These are phyloP conservation scores for Catharus minimus DNA, from an alignment of 2,113 vertebrate species.

Conservation along the genomic window DNA sequence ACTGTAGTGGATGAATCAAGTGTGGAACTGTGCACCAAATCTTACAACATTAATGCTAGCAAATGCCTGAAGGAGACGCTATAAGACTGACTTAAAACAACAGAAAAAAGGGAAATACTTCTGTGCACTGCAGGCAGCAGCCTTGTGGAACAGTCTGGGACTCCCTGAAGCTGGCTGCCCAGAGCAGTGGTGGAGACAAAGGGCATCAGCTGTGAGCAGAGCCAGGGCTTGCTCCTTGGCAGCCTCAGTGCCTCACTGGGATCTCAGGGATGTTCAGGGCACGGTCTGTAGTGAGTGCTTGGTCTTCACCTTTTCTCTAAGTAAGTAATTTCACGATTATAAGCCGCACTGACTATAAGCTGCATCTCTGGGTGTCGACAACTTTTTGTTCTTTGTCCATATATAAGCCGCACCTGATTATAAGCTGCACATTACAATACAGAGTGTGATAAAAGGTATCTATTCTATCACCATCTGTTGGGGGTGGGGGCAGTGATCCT, in stretches of 20 bases:
- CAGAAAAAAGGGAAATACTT: background rate
- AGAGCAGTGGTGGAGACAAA: background rate
- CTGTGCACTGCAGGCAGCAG: background rate
- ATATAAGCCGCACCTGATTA: too few species aligned
- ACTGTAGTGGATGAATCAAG: background rate
- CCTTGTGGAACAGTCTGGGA: background rate
- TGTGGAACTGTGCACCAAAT: background rate
- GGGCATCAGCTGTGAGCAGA: background rate
- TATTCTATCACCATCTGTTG: too few species aligned
- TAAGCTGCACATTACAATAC: too few species aligned
- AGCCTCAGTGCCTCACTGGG: fast-evolving
- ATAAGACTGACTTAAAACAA: background rate
- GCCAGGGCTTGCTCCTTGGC: background rate
- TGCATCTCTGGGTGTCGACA: too few species aligned
- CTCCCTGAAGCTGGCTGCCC: background rate
- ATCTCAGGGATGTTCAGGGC: background rate
- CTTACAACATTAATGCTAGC: background rate
- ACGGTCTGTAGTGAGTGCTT: background rate
- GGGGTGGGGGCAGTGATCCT: too few species aligned
- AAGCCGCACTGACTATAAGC: too few species aligned
- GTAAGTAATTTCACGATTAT: too few species aligned
- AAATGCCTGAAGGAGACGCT: background rate
- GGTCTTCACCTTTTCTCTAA: background rate
- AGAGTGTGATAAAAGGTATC: too few species aligned
- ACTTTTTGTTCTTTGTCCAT: too few species aligned